A percentile compares a stretch with the other conserved stretches of the same genome.
Evolutionary conservation across 2,888 invertebrate species (phyloP).

Genomic region (Chironomus riparius): DNA sequence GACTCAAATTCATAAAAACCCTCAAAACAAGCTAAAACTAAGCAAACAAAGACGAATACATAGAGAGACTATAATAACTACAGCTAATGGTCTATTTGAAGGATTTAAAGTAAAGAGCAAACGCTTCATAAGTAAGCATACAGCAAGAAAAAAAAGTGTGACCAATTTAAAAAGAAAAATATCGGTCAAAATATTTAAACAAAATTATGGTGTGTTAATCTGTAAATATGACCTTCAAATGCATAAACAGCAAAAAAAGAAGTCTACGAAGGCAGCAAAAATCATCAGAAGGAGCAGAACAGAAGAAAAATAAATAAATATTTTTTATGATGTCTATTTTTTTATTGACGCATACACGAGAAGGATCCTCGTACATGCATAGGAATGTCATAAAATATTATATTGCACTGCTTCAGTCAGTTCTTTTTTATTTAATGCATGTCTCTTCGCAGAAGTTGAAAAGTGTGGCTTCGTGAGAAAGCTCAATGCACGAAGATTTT

Average conservation of each 20-base stretch:
- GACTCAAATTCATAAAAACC: too few relatives aligned
- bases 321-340: background rate
- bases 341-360: slow-evolving; percentile 16
- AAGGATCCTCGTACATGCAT: background rate
- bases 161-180: slow-evolving; percentile 25
- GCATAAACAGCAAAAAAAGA: too few relatives aligned
- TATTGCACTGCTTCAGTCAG: background rate
- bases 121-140: background rate
- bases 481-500: slow-evolving; percentile 6
- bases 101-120: background rate
- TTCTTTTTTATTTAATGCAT: background rate
- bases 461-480: slow-evolving; percentile 26
- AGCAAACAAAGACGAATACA: background rate
- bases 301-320: background rate
- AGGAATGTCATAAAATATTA: background rate
- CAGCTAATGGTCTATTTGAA: slow-evolving; percentile 21
- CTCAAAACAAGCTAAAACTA: too few relatives aligned
- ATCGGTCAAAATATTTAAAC: slow-evolving; percentile 25
- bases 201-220: slow-evolving; percentile 23
- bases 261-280: too few relatives aligned
- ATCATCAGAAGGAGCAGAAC: too few relatives aligned
- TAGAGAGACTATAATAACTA: slow-evolving; percentile 11
- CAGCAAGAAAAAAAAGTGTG: slow-evolving; percentile 15
- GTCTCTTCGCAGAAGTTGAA: slow-evolving; percentile 10
- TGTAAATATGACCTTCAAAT: slow-evolving; percentile 19